A percentile compares a stretch with the other conserved stretches of the same genome.
These are phyloP conservation scores for Tricholauxania praeusta DNA, from an alignment of 2,888 invertebrate species.

Conservation along the genomic window DNA sequence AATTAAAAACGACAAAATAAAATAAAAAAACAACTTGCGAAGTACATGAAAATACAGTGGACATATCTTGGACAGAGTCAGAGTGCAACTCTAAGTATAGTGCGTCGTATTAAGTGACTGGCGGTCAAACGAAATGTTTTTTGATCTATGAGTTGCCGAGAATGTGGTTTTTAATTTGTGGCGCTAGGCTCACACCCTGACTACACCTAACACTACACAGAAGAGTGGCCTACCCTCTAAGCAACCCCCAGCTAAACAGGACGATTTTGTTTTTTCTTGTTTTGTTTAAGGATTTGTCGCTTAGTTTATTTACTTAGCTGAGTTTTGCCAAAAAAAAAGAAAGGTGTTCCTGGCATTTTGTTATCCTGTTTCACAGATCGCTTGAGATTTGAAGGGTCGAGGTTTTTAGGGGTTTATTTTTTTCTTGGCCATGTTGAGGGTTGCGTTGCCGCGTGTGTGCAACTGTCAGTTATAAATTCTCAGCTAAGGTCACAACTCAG, in stretches of 20 bases:
- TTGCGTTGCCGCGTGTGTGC: neutral
- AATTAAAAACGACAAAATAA: conserved; percentile 27
- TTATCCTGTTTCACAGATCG: conserved; percentile 12
- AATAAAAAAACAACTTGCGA: neutral
- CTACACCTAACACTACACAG: neutral
- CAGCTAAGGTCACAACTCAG: conserved; percentile 31
- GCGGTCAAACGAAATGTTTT: neutral
- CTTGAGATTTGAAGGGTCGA: conserved; percentile 11
- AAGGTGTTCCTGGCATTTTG: conserved; percentile 23
- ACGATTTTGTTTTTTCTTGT: neutral
- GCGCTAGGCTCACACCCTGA: neutral
- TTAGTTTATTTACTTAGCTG: neutral
- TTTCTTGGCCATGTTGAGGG: neutral
- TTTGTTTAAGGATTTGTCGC: neutral
- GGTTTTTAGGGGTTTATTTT: neutral
- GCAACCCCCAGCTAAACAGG: too few species aligned
- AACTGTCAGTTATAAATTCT: conserved; percentile 30
- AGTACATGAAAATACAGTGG: neutral
- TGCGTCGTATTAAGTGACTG: neutral
- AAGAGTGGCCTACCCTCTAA: neutral
- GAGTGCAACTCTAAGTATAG: neutral
- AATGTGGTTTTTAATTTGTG: conserved; percentile 19
- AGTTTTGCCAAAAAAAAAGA: conserved; percentile 11
- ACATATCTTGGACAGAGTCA: neutral
- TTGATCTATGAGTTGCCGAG: conserved; percentile 11